phyloP scores from a whole-genome alignment of 2,888 invertebrate species.

The Caenorhabditis japonica region DNA sequence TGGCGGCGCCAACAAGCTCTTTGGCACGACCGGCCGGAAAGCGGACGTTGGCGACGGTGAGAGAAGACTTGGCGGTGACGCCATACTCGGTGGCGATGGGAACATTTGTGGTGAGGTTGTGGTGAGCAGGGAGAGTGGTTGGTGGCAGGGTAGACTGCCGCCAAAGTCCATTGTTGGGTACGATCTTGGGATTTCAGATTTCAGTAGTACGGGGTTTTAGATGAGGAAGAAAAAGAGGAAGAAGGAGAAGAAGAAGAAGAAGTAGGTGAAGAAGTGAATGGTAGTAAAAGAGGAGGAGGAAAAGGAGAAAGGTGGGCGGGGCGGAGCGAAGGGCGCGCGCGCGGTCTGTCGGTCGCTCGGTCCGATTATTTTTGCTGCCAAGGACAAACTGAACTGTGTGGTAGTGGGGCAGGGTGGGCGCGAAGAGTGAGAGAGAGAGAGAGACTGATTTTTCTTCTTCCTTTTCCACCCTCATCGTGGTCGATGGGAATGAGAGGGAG shows the following conservation, averaged over 20 bases:
- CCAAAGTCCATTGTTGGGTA: slow-evolving; percentile 3
- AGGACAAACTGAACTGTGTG: slow-evolving; percentile 42
- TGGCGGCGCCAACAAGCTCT: not conserved
- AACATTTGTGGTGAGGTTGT: not conserved
- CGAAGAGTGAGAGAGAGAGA: slow-evolving; percentile 4
- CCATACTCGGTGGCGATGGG: slow-evolving; percentile 19
- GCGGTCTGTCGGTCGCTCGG: not conserved
- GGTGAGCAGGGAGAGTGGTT: slow-evolving; percentile 24
- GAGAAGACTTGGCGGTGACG: slow-evolving; percentile 21
- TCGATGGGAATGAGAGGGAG: slow-evolving; percentile 1
- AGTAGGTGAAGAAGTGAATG: slow-evolving; percentile 22
- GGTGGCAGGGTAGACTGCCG: slow-evolving; percentile 21
- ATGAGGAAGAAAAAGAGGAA: not conserved
- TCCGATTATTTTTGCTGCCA: slow-evolving; percentile 27
- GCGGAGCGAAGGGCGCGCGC: not conserved
- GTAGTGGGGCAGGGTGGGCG: slow-evolving; percentile 20
- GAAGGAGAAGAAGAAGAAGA: slow-evolving; percentile 3
- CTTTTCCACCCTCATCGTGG: slow-evolving; percentile 4
- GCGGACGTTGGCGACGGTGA: slow-evolving; percentile 50
- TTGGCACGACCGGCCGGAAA: slow-evolving; percentile 57
- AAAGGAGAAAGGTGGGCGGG: not conserved
- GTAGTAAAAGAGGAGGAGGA: not conserved
- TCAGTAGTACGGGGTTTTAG: too few relatives aligned
- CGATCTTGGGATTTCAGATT: not conserved
- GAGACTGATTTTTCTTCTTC: not conserved